Conservation (phyloP, 2,888 invertebrate genomes). For the Biston stratarius region DNA sequence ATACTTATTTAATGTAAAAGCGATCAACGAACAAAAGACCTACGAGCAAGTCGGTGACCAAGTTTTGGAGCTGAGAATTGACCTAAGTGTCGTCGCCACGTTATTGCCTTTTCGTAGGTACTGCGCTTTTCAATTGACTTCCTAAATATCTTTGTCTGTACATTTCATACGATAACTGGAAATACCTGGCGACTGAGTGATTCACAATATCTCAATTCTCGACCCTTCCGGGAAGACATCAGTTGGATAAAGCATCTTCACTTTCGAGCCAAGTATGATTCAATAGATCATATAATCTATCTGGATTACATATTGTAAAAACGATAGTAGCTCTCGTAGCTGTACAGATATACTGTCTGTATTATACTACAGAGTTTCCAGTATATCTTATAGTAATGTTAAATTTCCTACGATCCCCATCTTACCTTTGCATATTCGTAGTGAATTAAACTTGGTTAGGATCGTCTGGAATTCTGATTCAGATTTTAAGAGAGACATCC, state of each 20-base stretch:
- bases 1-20: too few relatives aligned
- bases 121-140: too few relatives aligned
- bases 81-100: too few relatives aligned
- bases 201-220: constrained; percentile 1
- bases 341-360: too few relatives aligned
- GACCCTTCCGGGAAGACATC: constrained; percentile 15
- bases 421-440: not conserved
- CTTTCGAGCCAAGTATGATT: constrained; percentile 8
- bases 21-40: too few relatives aligned
- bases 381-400: too few relatives aligned
- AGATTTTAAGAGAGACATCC: constrained; percentile 59
- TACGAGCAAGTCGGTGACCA: too few relatives aligned
- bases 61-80: too few relatives aligned
- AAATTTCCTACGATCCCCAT: not conserved
- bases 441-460: not conserved
- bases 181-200: constrained; percentile 7
- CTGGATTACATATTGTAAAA: not conserved
- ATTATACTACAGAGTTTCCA: too few relatives aligned
- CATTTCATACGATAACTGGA: not conserved
- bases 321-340: too few relatives aligned
- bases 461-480: constrained; percentile 26
- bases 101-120: not conserved
- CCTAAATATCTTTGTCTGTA: not conserved
- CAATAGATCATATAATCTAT: constrained; percentile 9
- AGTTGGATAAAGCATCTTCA: constrained; percentile 10